Evolutionary conservation across 1,140 invertebrate genomes (phyloP).

Genomic region (Drusus annulatus): DNA sequence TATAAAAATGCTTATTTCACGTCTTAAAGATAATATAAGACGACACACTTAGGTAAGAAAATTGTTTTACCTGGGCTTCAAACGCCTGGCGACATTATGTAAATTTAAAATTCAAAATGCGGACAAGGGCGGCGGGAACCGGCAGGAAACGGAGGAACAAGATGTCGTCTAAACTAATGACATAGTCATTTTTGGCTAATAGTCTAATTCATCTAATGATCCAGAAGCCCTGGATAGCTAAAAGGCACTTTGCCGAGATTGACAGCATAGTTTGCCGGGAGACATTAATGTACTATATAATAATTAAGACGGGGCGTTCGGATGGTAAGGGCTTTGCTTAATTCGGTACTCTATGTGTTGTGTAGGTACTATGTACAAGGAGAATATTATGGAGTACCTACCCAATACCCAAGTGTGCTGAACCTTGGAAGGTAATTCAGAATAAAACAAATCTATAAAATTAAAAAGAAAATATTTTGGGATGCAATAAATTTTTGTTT

Average conservation of each 20-base stretch:
- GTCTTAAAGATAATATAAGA: too few relatives aligned
- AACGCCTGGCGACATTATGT: background rate
- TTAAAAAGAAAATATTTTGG: too few relatives aligned
- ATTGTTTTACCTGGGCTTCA: constrained; percentile 11
- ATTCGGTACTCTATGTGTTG: background rate
- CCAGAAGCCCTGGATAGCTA: constrained; percentile 8
- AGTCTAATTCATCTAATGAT: constrained; percentile 33
- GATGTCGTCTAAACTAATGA: constrained; percentile 24
- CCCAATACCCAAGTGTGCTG: too few relatives aligned
- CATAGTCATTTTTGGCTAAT: constrained; percentile 36
- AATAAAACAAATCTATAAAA: too few relatives aligned
- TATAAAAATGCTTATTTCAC: too few relatives aligned
- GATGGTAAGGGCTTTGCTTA: constrained; percentile 8
- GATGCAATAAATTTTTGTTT: too few relatives aligned
- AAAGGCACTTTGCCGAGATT: constrained; percentile 35
- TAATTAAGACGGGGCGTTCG: constrained; percentile 19
- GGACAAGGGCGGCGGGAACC: background rate
- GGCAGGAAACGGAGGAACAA: background rate
- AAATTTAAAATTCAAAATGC: constrained; percentile 20
- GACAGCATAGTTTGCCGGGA: constrained; percentile 23
- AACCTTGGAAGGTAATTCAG: too few relatives aligned
- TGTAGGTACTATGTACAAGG: too few relatives aligned
- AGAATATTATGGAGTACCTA: too few relatives aligned
- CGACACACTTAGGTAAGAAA: background rate
- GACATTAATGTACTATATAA: constrained; percentile 30